These are phyloP conservation scores for Orthosia incerta DNA, from an alignment of 2,888 invertebrate species.

Conservation along the genomic window DNA sequence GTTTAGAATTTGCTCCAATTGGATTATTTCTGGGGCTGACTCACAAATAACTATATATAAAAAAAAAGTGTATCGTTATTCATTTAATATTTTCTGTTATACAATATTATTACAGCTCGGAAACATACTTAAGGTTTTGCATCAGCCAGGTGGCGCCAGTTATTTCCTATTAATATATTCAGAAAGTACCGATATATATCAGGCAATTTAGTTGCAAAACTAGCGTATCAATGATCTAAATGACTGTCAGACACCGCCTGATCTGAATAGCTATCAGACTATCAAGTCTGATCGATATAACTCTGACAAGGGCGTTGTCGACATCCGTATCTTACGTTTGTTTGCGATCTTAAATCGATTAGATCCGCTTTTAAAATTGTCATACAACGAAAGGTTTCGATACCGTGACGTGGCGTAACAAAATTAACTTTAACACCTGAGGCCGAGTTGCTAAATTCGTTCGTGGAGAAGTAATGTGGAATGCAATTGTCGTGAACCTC, in stretches of 20 bases:
- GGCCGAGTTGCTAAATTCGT: slow-evolving; percentile 80
- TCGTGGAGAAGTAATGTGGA: slow-evolving; percentile 79
- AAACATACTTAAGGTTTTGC: neutral
- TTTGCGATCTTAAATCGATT: slow-evolving; percentile 84
- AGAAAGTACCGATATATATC: slow-evolving; percentile 51
- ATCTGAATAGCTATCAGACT: slow-evolving; percentile 66
- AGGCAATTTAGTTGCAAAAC: slow-evolving; percentile 63
- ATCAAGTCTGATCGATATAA: slow-evolving; percentile 70
- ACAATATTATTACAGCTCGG: neutral
- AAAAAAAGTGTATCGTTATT: neutral
- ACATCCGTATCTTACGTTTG: slow-evolving; percentile 83
- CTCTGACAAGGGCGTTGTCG: slow-evolving; percentile 85
- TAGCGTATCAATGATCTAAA: slow-evolving; percentile 65
- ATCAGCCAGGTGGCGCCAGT: slow-evolving; percentile 14
- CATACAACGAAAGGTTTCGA: slow-evolving; percentile 75
- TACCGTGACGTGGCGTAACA: slow-evolving; percentile 72
- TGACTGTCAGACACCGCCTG: slow-evolving; percentile 59
- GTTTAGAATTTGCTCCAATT: neutral
- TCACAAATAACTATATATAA: neutral
- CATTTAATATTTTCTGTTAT: neutral
- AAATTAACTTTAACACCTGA: slow-evolving; percentile 78
- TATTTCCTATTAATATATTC: slow-evolving; percentile 39
- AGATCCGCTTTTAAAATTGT: slow-evolving; percentile 87
- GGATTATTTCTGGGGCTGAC: neutral
- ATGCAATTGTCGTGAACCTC: slow-evolving; percentile 85